These are phyloP conservation scores for Prunella fulvescens DNA, from an alignment of 2,113 vertebrate genomes.

Conservation along the genomic window DNA sequence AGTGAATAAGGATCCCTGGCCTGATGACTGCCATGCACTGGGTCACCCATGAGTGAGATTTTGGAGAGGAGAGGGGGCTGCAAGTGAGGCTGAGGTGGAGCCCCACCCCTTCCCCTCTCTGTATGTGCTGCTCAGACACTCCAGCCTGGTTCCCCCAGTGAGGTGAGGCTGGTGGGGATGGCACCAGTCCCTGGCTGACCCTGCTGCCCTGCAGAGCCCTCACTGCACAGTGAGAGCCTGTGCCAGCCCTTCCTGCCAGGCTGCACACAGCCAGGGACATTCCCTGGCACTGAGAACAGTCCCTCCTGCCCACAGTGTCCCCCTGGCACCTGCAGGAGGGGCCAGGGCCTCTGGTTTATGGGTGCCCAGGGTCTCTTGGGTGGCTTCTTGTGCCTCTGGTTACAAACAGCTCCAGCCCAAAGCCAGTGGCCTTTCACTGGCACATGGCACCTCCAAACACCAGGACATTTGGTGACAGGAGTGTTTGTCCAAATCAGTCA, in stretches of 20 bases:
- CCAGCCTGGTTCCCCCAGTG: background rate
- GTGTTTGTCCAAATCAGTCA: background rate
- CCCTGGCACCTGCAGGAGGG: background rate
- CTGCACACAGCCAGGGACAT: fast-evolving
- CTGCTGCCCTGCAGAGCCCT: background rate
- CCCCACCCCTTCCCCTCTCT: background rate
- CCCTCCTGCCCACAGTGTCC: background rate
- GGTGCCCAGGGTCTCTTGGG: background rate
- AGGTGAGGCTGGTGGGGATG: background rate
- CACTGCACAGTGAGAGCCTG: fast-evolving
- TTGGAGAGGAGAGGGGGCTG: background rate
- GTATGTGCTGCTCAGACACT: background rate
- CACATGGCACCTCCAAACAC: background rate
- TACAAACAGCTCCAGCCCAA: background rate
- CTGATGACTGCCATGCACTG: background rate
- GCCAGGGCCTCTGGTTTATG: background rate
- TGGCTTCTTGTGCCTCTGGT: background rate
- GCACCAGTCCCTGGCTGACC: background rate
- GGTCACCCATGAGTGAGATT: background rate
- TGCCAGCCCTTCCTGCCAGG: background rate
- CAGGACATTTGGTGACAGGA: background rate
- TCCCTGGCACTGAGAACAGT: background rate
- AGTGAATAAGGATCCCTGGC: background rate
- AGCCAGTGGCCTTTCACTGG: background rate
- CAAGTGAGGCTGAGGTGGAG: background rate